phyloP scores from a whole-genome alignment of 1,140 invertebrate genomes.

The Ditylenchus dipsaci region DNA sequence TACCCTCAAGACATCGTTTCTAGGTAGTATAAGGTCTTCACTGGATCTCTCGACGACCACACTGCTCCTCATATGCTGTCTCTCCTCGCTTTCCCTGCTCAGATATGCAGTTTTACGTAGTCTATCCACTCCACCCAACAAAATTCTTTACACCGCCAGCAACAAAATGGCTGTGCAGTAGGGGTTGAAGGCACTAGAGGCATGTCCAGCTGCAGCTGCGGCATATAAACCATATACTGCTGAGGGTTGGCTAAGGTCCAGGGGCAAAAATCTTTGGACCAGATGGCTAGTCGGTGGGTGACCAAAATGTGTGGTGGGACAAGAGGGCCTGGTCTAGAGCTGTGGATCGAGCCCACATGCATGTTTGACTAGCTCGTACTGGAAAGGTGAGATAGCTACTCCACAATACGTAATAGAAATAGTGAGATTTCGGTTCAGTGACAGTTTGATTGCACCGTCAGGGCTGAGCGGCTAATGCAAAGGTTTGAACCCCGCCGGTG shows the following conservation, averaged over 20 bases:
- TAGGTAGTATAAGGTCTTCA: background rate
- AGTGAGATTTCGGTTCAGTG: no score
- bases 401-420: no score
- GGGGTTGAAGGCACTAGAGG: conserved; percentile 9
- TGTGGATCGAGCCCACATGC: no score
- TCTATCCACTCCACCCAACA: background rate
- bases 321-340: no score
- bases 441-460: no score
- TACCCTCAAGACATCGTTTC: background rate
- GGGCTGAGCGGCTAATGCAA: no score
- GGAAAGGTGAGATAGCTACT: no score
- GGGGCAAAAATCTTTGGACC: conserved; percentile 11
- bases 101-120: background rate
- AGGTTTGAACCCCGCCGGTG: no score
- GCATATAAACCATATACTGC: conserved; percentile 13
- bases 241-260: conserved; percentile 14
- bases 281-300: background rate
- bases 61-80: background rate
- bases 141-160: background rate
- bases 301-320: no score
- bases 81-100: background rate
- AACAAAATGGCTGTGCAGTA: background rate
- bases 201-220: background rate
- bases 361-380: no score
- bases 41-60: background rate